Percentiles rank a stretch among this genome's conserved stretches.
Evolutionary conservation across 2,888 invertebrate genomes (phyloP).

Genomic region (Acholoe squamosa): DNA sequence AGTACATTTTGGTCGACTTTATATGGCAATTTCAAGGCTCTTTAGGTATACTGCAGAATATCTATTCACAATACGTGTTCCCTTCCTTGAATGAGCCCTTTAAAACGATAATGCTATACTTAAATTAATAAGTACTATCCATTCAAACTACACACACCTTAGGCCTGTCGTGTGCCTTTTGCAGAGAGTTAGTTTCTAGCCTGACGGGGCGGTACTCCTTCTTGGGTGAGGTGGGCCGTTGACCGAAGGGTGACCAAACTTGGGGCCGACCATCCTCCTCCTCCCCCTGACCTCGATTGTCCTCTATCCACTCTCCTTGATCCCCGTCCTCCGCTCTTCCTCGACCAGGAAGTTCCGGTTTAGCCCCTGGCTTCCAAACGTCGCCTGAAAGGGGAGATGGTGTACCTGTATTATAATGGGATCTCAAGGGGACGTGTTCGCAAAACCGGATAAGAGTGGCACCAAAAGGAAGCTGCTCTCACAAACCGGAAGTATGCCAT

Average conservation of each 20-base stretch:
- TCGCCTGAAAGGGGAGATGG: not conserved
- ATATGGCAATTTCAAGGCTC: no score
- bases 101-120: not conserved
- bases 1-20: no score
- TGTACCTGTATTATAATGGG: no score
- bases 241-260: conserved; percentile 61
- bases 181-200: conserved; percentile 25
- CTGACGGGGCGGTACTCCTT: conserved; percentile 63
- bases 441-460: not conserved
- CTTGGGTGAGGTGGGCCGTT: not conserved
- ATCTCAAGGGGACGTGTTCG: not conserved
- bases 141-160: not conserved
- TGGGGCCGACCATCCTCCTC: conserved; percentile 22
- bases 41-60: no score
- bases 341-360: conserved; percentile 20
- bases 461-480: not conserved
- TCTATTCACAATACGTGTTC: no score
- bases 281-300: not conserved
- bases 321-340: not conserved
- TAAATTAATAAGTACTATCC: not conserved
- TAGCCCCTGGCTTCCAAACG: conserved; percentile 57
- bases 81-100: no score
- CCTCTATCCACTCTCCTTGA: not conserved
- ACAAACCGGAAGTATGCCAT: not conserved
- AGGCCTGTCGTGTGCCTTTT: not conserved